phyloP scores from a whole-genome alignment of 1,140 invertebrate species.

The Dufourea novaeangliae region DNA sequence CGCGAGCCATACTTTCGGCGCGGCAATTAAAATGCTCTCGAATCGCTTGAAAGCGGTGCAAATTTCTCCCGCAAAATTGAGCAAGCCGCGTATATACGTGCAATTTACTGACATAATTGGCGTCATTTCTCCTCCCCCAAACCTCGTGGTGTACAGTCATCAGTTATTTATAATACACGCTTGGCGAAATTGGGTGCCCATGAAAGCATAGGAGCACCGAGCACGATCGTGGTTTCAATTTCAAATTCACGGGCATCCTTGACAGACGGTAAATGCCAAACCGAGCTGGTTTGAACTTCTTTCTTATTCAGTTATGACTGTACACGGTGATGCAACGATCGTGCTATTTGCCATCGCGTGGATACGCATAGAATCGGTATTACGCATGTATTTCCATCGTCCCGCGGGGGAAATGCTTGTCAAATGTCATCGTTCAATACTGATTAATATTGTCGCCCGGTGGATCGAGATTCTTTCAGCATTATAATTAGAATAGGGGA shows the following conservation, averaged over 20 bases:
- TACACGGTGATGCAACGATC: not conserved
- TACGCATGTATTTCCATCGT: not conserved
- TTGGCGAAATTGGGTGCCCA: no score
- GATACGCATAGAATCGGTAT: not conserved
- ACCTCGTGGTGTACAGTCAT: not conserved
- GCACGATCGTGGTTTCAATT: slow-evolving; percentile 12
- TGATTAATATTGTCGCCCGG: not conserved
- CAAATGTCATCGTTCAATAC: not conserved
- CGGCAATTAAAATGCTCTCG: slow-evolving; percentile 19
- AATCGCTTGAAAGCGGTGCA: not conserved
- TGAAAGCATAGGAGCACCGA: not conserved
- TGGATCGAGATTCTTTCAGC: no score
- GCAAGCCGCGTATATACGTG: not conserved
- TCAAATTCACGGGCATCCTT: slow-evolving; percentile 20
- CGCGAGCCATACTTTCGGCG: not conserved
- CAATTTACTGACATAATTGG: not conserved
- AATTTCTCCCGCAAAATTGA: not conserved
- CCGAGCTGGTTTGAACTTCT: not conserved
- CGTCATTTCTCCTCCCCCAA: no score
- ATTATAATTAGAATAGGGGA: no score
- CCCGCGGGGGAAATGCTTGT: not conserved
- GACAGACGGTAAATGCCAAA: slow-evolving; percentile 13
- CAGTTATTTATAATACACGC: slow-evolving; percentile 16
- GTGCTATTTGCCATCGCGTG: not conserved
- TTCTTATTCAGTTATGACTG: not conserved